A percentile compares a stretch with the other conserved stretches of the same genome.
phyloP scores from a whole-genome alignment of 2,797 vertebrate species.

The Eurystomus glaucurus region DNA sequence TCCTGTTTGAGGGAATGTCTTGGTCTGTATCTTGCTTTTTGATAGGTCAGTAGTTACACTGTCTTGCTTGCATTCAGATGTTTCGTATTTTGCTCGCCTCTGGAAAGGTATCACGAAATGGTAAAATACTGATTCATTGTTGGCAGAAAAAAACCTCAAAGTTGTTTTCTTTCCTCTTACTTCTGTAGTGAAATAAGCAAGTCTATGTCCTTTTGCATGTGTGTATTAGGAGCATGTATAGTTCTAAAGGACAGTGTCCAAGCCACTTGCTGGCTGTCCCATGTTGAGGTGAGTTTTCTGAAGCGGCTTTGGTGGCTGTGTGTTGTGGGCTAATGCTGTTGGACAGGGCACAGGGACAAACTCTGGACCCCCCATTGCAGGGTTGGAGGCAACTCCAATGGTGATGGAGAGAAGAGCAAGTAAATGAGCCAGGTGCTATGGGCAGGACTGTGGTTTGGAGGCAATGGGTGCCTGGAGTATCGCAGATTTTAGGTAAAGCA shows the following conservation, averaged over 20 bases:
- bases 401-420: background rate
- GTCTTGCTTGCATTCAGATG: background rate
- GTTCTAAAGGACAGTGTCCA: accelerated
- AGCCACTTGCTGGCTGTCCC: accelerated
- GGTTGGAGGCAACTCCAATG: accelerated
- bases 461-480: background rate
- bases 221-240: accelerated
- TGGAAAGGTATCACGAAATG: background rate
- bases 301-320: background rate
- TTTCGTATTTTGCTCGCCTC: background rate
- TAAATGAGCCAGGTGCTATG: background rate
- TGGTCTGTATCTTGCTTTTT: background rate
- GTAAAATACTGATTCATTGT: background rate
- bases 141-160: background rate
- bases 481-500: background rate
- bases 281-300: accelerated
- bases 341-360: background rate
- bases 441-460: background rate
- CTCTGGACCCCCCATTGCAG: background rate
- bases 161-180: background rate
- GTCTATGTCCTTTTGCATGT: background rate
- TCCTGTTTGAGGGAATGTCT: background rate
- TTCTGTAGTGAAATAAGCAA: background rate
- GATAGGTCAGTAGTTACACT: background rate
- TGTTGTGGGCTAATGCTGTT: background rate